These are phyloP conservation scores for Pseudomyrmex gracilis DNA, from an alignment of 1,140 invertebrate species.

Conservation along the genomic window DNA sequence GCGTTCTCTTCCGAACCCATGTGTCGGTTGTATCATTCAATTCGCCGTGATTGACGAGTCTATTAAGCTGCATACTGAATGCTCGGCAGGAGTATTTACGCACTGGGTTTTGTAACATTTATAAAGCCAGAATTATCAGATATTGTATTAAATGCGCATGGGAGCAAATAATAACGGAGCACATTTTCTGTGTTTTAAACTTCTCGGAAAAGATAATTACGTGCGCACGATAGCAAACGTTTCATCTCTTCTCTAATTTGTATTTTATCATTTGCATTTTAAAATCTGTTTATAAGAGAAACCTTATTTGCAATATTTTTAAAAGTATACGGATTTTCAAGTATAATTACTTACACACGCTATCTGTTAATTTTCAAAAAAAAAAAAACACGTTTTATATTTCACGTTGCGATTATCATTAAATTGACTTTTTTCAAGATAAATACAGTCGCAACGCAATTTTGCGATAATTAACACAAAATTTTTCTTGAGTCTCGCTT, in stretches of 20 bases:
- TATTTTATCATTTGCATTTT: background rate
- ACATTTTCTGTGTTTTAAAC: slow-evolving; percentile 27
- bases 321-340: background rate
- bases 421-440: too few species aligned
- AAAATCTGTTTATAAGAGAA: slow-evolving; percentile 10
- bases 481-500: background rate
- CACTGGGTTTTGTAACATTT: slow-evolving; percentile 71
- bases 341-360: background rate
- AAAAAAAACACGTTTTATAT: too few species aligned
- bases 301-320: background rate
- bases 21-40: slow-evolving; percentile 69
- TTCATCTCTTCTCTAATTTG: slow-evolving; percentile 3
- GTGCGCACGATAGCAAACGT: background rate
- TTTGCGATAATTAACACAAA: background rate
- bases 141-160: slow-evolving; percentile 45
- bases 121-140: slow-evolving; percentile 66
- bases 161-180: slow-evolving; percentile 43
- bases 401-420: too few species aligned
- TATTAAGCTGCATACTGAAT: slow-evolving; percentile 72
- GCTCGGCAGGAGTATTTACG: slow-evolving; percentile 65
- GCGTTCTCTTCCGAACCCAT: background rate
- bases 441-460: background rate
- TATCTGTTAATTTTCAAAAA: slow-evolving; percentile 7
- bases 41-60: slow-evolving; percentile 73
- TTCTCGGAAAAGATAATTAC: slow-evolving; percentile 41